These are phyloP conservation scores for Pterostichus madidus DNA, from an alignment of 2,888 invertebrate genomes.

Conservation along the genomic window DNA sequence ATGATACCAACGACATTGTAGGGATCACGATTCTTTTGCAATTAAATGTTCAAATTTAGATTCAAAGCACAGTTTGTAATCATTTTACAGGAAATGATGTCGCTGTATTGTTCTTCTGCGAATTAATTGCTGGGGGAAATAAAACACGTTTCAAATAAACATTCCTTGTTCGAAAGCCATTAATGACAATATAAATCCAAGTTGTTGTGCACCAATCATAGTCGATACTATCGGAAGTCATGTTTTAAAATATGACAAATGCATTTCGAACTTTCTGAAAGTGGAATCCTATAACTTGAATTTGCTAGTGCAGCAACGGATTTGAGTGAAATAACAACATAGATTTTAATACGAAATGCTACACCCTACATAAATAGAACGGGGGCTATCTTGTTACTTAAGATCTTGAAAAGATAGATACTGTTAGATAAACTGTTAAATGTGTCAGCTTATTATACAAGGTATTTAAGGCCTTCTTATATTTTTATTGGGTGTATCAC, in stretches of 20 bases:
- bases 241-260: conserved; percentile 55
- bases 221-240: conserved; percentile 29
- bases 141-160: conserved; percentile 46
- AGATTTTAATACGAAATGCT: no score
- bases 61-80: conserved; percentile 7
- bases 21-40: neutral
- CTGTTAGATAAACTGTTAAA: no score
- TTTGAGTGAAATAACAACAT: no score
- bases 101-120: conserved; percentile 27
- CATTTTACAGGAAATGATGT: conserved; percentile 26
- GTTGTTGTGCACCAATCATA: conserved; percentile 50
- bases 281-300: neutral
- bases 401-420: no score
- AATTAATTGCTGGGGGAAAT: conserved; percentile 33
- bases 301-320: no score
- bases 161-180: conserved; percentile 37
- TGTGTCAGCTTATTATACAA: no score
- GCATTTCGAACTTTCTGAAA: conserved; percentile 38
- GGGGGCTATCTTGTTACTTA: no score
- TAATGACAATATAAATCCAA: conserved; percentile 49
- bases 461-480: no score
- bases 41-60: conserved; percentile 33
- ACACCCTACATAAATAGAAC: no score
- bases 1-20: no score
- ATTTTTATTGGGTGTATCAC: no score